Percentiles rank a stretch among this genome's conserved stretches.
Conservation (phyloP, 1,140 invertebrate species). For the Drosophila kikkawai region DNA sequence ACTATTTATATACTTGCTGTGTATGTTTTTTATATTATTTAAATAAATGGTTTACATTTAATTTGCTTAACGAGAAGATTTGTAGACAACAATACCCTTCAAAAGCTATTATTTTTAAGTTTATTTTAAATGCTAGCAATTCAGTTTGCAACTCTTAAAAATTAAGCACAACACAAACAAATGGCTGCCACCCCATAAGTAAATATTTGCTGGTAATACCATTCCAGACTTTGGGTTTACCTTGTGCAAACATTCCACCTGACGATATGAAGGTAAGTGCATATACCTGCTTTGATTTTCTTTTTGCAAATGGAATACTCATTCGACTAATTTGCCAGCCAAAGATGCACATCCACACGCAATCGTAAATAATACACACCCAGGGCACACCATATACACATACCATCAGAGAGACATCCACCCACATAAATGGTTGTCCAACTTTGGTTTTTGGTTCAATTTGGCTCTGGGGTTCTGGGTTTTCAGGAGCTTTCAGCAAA, state of each 20-base stretch:
- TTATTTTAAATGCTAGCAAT: conserved; percentile 9
- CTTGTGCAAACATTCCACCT: conserved; percentile 13
- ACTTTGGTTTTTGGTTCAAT: conserved; percentile 63
- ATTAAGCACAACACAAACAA: not conserved
- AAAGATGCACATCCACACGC: conserved; percentile 20
- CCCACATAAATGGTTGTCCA: conserved; percentile 44
- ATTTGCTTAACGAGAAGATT: not conserved
- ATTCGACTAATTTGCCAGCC: conserved; percentile 47
- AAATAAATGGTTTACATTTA: too few relatives aligned
- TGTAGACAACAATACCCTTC: too few relatives aligned
- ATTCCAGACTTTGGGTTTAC: conserved; percentile 8
- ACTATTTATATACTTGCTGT: not conserved
- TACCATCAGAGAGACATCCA: not conserved
- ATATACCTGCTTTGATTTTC: conserved; percentile 17
- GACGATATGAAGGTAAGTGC: conserved; percentile 13
- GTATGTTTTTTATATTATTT: not conserved
- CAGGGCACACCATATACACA: not conserved
- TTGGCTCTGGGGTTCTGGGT: conserved; percentile 47
- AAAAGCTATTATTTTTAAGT: not conserved
- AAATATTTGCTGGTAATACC: conserved; percentile 14
- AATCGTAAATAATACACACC: conserved; percentile 6
- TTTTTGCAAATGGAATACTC: conserved; percentile 34
- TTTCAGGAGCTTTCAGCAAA: conserved; percentile 59
- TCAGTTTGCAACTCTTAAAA: not conserved
- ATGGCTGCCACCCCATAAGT: not conserved